Base-by-base conservation (phyloP, 2,797 vertebrate species). In the Chelidonichthys spinosus region DNA sequence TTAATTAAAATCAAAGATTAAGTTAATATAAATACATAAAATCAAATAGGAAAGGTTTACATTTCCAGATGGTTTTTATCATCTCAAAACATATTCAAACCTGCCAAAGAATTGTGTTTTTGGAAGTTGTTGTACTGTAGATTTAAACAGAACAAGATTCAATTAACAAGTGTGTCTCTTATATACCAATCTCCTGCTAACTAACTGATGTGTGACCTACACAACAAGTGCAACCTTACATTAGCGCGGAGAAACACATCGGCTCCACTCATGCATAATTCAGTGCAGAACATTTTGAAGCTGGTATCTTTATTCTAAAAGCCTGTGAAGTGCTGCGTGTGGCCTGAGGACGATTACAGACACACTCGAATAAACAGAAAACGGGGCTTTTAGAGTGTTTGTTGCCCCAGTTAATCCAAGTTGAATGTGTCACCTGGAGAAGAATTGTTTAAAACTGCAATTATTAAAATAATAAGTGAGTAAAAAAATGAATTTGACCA, bases 221-320 rank as follows among this genome's bases (percentile, higher is more conserved):
- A 63, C 85, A 87, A 82, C 70, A 74, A 82, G 77, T 63, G 79
- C 76, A 89, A 80, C 82, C 72, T 78, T 70, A 58, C 72, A 72
- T 85, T 72, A 73, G 78, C 39, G 14, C 60, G 9, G 37, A 85
- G 55, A 79, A 78, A 87, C 87, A 74, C 80, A 25, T 74, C 56
- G 33, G 58, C 65, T 76, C 63, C 58, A 32, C 54, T 87, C 78
- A 85, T 90, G 83, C 62, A 86, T 92, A 75, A 92, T 91, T 87
- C 87, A 91, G 87, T 59, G 85, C 25, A 2, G 53, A 83, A 72
- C 70, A 64, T 81, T 84, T 78, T 81, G 33, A 87, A 84, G 76
- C 55, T 17, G 52, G 59, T 17, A 76, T 84, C 76, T 74, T 84
- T 61, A 69, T 86, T 76, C 87, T 46, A 71, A 58, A 79, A 74